Evolutionary conservation across 2,888 invertebrate genomes (phyloP), one percentile per base, ranked within the genome.

Genomic region (Branchellion lobata): DNA sequence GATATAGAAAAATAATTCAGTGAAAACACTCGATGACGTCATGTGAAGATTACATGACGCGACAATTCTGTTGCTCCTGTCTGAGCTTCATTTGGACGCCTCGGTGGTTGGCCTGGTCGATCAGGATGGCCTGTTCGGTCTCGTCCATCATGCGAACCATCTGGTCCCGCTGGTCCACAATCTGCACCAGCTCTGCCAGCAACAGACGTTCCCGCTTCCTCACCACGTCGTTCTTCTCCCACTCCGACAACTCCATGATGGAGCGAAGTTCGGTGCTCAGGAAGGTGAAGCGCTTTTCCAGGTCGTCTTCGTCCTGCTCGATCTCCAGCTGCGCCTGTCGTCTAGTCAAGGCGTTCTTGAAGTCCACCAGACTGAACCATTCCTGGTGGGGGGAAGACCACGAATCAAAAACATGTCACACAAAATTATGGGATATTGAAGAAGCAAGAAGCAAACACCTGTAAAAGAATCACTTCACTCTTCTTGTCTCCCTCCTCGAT

Each of bases 311-410:
- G 89, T 96, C 95, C 87, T 96, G 96, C 89, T 90, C 84, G 77
- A 97, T 96, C 87, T 97, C 96, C 53, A 97, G 91, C 88, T 97
- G 96, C 95, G 96, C 96, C 89, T 97, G 96, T 82, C 96, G 90
- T 81, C 96, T 90, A 18, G 97, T 90, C 8, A 97, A 89, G 1
- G 96, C 96, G 87, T 97, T 97, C 89, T 96, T 96, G 89, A 96
- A 96, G 88, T 97, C 97, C 57, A 97, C 87, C 76, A 87, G 82
- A 73, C 85, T 80, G 81, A 97, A 97, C 97, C 97, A 97, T 85
- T 94, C 92, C 65, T 94, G 86, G 8, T 5, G 29, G 51, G 31
- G 8, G 21, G 11, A 72, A 71, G 3, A 31, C 8, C 71, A 71
- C 8, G 34, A 71, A 71, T 18, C 8, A 8, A 11, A 3, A 71